phyloP scores from a whole-genome alignment of 2,113 vertebrate genomes.

The Vicugna pacos region DNA sequence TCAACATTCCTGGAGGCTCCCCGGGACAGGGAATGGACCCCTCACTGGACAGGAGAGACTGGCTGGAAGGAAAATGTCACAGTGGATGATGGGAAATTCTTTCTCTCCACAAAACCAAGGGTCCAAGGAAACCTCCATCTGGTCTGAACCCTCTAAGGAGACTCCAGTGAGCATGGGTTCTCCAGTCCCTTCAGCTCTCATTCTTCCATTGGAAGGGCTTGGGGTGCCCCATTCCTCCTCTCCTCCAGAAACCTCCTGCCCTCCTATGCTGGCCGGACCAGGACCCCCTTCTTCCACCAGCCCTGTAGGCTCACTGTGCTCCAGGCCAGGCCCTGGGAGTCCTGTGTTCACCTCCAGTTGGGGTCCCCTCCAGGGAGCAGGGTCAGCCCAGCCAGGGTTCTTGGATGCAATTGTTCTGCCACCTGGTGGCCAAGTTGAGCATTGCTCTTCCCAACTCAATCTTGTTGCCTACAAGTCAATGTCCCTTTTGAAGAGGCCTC shows the following conservation, averaged over 20 bases:
- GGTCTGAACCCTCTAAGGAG: background rate
- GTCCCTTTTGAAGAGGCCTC: background rate
- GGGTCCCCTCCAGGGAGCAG: fast-evolving
- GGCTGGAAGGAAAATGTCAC: background rate
- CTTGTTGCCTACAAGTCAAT: fast-evolving
- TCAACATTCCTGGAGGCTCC: background rate
- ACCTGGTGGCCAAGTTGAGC: slow-evolving; percentile 42
- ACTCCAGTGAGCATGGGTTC: fast-evolving
- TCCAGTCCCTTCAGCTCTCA: background rate
- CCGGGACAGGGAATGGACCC: background rate
- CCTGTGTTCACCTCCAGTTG: fast-evolving
- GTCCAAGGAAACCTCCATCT: background rate
- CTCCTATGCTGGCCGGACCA: background rate
- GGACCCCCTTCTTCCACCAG: background rate
- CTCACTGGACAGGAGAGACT: background rate
- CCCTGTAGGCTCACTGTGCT: background rate
- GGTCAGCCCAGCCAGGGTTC: background rate
- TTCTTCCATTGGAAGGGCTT: background rate
- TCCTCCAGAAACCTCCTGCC: too few species aligned
- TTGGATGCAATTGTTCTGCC: slow-evolving; percentile 43
- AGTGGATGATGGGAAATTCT: background rate
- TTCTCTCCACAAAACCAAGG: background rate
- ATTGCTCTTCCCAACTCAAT: background rate
- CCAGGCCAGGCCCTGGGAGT: background rate
- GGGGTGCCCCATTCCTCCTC: too few species aligned